Evolutionary conservation across 2,113 vertebrate genomes (phyloP).

Genomic region (Phyllopteryx taeniolatus): DNA sequence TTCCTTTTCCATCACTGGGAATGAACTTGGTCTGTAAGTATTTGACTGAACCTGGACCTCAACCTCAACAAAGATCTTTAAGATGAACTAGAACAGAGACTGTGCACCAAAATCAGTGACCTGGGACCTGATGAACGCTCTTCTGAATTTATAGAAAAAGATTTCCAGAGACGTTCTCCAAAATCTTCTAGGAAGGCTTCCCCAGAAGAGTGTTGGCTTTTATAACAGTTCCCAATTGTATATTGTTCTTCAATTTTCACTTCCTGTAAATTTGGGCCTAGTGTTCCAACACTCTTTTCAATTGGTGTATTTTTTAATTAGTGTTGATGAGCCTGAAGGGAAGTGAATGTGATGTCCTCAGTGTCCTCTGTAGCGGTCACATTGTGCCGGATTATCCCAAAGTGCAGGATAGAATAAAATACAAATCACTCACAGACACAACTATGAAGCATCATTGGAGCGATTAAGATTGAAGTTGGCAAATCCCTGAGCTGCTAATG

Average conservation of each 20-base stretch:
- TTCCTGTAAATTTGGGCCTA: not conserved
- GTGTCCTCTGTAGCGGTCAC: slow-evolving; percentile 60
- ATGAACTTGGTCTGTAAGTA: not conserved
- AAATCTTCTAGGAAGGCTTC: not conserved
- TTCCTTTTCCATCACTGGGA: not conserved
- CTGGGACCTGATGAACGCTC: not conserved
- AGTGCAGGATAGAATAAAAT: slow-evolving; percentile 53
- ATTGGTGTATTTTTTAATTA: not conserved
- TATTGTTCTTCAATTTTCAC: not conserved
- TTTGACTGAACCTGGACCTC: not conserved
- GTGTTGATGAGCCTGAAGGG: not conserved
- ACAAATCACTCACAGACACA: slow-evolving; percentile 51
- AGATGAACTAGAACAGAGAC: not conserved
- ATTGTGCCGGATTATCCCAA: slow-evolving; percentile 63
- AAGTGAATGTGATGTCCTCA: slow-evolving; percentile 34
- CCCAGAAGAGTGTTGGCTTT: no score
- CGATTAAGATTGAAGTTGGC: slow-evolving; percentile 59
- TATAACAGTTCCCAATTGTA: no score
- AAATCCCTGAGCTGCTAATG: slow-evolving; percentile 67
- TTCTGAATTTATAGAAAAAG: not conserved
- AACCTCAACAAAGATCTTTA: not conserved
- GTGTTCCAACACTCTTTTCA: not conserved
- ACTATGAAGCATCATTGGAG: slow-evolving; percentile 58
- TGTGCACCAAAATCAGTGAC: not conserved
- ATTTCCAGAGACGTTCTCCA: not conserved